phyloP scores from a whole-genome alignment of 1,140 invertebrate species.

The Drosophila persimilis region DNA sequence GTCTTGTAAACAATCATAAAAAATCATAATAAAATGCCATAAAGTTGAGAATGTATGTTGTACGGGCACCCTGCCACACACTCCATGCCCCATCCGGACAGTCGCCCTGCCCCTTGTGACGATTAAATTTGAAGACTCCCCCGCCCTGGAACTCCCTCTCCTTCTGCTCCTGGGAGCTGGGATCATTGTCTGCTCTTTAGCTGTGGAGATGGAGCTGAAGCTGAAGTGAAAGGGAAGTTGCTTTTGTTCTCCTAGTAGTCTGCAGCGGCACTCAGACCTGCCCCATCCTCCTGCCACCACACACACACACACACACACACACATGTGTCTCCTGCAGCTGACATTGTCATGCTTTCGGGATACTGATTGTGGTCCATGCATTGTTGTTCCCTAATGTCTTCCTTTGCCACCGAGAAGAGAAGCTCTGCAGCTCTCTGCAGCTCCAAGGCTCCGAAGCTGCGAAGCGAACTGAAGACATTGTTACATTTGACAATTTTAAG shows the following conservation, averaged over 20 bases:
- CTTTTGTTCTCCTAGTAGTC: constrained; percentile 49
- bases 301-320: background rate
- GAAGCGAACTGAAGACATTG: constrained; percentile 22
- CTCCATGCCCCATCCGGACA: background rate
- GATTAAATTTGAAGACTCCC: constrained; percentile 43
- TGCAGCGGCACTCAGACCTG: constrained; percentile 36
- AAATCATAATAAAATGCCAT: constrained; percentile 77
- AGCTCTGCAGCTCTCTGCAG: background rate
- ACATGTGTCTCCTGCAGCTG: constrained; percentile 39
- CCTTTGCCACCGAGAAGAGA: background rate
- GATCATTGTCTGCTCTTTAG: constrained; percentile 28
- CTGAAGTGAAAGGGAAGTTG: constrained; percentile 33
- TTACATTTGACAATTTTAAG: constrained; percentile 58
- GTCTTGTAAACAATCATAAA: constrained; percentile 81
- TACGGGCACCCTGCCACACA: no score
- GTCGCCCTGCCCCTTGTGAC: constrained; percentile 15
- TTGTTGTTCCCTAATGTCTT: constrained; percentile 65
- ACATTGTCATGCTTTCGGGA: constrained; percentile 42
- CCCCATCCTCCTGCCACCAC: background rate
- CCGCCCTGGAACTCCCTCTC: background rate
- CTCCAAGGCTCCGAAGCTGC: background rate
- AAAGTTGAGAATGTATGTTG: constrained; percentile 57
- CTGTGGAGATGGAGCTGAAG: constrained; percentile 19
- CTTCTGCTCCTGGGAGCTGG: background rate
- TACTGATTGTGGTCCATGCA: constrained; percentile 38